Percentiles rank a stretch among this genome's conserved stretches.
Evolutionary conservation across 1,140 invertebrate species (phyloP).

Genomic region (Agrypnia vestita): DNA sequence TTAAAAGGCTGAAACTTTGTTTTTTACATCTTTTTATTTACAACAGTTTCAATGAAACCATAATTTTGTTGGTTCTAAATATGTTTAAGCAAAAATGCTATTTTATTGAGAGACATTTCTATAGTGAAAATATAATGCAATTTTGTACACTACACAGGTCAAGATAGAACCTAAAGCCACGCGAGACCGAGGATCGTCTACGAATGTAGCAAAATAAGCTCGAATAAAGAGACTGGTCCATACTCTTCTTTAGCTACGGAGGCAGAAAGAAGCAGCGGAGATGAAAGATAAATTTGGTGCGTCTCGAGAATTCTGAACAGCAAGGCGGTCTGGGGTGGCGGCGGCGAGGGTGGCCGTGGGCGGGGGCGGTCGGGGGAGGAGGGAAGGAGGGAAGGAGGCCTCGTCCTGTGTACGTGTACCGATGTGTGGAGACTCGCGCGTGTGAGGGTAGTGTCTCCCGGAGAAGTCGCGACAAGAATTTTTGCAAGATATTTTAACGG

Average conservation of each 20-base stretch:
- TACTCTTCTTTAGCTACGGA: constrained; percentile 49
- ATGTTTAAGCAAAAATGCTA: no score
- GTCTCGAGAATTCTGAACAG: constrained; percentile 59
- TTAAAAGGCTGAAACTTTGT: no score
- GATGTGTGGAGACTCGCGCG: not conserved
- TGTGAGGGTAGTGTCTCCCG: constrained; percentile 48
- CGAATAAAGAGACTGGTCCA: constrained; percentile 51
- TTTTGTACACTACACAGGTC: not conserved
- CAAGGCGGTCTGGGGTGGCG: constrained; percentile 27
- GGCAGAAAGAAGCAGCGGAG: constrained; percentile 59
- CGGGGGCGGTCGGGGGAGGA: not conserved
- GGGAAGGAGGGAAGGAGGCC: constrained; percentile 14
- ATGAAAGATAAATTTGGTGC: constrained; percentile 61
- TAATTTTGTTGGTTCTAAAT: no score
- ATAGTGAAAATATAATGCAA: no score
- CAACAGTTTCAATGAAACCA: no score
- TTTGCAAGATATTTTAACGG: constrained; percentile 60
- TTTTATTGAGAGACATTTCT: no score
- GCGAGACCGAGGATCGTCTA: constrained; percentile 15
- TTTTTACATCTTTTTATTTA: no score
- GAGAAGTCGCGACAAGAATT: constrained; percentile 58
- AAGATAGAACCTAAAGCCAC: not conserved
- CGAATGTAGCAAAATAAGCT: constrained; percentile 53
- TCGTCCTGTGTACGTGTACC: not conserved
- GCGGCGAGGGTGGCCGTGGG: not conserved